These are phyloP conservation scores for human (Homo sapiens) DNA, from an alignment of 2,113 vertebrate genomes.

Conservation along the genomic window GRCh38 chrX:100172501-100173000, in stretches of 20 bases:
- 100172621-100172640: not conserved
- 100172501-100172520: not conserved
- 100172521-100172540: not conserved
- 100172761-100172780: slow-evolving; percentile 25
- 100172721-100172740: not conserved
- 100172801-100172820: slow-evolving; percentile 31
- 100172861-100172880: slow-evolving; percentile 51
- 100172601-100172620: slow-evolving; percentile 56
- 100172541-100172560: slow-evolving; percentile 5
- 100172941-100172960: slow-evolving; percentile 62
- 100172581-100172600: slow-evolving; percentile 8
- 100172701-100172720: slow-evolving; percentile 20
- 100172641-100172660: slow-evolving; percentile 33
- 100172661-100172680: slow-evolving; percentile 34
- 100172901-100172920: slow-evolving; percentile 66
- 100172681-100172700: slow-evolving; percentile 1
- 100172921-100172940: slow-evolving; percentile 50
- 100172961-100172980: slow-evolving; percentile 80
- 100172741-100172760: not conserved
- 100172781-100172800: not conserved
- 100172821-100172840: slow-evolving; percentile 17
- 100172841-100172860: slow-evolving; percentile 14
- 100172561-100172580: not conserved
- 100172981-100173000: slow-evolving; percentile 79
- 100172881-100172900: slow-evolving; percentile 50